Conservation (phyloP, 2,113 vertebrate genomes). For the Columbina picui region DNA sequence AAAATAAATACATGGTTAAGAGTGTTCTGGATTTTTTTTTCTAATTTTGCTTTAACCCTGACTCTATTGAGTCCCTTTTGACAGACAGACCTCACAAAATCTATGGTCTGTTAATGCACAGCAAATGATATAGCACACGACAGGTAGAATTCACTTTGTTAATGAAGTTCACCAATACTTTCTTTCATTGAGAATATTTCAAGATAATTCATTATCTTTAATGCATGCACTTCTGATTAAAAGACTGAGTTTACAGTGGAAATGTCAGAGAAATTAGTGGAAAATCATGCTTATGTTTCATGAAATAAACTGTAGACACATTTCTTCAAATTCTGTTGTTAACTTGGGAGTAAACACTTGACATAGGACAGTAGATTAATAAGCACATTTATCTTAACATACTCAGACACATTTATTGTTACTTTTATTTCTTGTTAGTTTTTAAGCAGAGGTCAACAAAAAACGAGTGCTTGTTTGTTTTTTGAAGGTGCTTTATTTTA, state of each 20-base stretch:
- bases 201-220: not conserved
- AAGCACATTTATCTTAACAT: not conserved
- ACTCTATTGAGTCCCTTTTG: not conserved
- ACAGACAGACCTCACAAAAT: not conserved
- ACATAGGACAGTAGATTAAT: not conserved
- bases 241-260: not conserved
- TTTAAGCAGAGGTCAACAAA: not conserved
- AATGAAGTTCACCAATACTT: not conserved
- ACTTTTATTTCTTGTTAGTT: not conserved
- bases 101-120: not conserved
- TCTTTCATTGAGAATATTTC: not conserved
- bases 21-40: not conserved
- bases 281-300: not conserved
- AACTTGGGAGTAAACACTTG: not conserved
- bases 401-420: not conserved
- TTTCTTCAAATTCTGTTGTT: not conserved
- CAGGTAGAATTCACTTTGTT: not conserved
- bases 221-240: not conserved
- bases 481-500: not conserved
- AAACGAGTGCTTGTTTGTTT: not conserved
- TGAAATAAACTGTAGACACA: not conserved
- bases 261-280: not conserved
- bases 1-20: not conserved
- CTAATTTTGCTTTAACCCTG: not conserved
- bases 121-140: not conserved